Conservation (phyloP, 2,797 vertebrate species). For the Anabacerthia variegaticeps region DNA sequence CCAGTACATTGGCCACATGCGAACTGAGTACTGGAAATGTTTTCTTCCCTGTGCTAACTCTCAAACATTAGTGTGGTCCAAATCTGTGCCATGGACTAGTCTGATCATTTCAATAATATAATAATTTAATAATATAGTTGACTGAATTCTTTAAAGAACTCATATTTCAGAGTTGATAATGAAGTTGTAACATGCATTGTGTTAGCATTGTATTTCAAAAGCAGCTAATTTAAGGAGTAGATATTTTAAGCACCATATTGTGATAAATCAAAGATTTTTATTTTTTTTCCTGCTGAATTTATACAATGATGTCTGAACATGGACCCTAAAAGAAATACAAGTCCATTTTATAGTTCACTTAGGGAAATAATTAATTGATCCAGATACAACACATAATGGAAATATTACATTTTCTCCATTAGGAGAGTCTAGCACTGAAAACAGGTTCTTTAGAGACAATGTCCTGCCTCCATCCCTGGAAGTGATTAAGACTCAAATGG, state of each 20-base stretch:
- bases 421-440: neutral
- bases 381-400: neutral
- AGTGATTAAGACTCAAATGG: neutral
- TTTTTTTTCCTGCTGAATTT: neutral
- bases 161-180: neutral
- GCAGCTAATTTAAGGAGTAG: neutral
- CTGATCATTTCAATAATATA: neutral
- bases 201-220: neutral
- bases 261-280: neutral
- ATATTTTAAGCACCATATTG: neutral
- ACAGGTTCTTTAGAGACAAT: neutral
- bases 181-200: neutral
- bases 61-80: neutral
- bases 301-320: neutral
- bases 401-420: neutral
- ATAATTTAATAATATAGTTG: neutral
- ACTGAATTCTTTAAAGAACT: neutral
- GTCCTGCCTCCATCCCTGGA: neutral
- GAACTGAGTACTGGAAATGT: neutral
- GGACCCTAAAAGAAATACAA: neutral
- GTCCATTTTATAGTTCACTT: neutral
- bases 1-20: neutral
- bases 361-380: neutral
- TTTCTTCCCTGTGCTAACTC: neutral
- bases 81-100: neutral